A percentile compares a stretch with the other conserved stretches of the same genome.
phyloP scores from a whole-genome alignment of 2,888 invertebrate genomes.

The Therioaphis trifolii region DNA sequence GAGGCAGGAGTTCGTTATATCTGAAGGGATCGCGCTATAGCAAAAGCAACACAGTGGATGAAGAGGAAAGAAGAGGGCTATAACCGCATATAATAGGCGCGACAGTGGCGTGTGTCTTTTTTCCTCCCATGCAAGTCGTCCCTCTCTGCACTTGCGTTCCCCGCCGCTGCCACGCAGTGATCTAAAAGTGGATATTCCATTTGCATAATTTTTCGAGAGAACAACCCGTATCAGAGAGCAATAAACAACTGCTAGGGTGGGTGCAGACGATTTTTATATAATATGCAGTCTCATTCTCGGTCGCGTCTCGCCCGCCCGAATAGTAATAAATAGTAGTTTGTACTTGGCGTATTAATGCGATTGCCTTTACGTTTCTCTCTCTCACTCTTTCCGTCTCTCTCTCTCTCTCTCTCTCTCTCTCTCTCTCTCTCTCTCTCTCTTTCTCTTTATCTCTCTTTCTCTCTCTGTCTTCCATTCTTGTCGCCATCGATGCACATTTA shows the following conservation, averaged over 20 bases:
- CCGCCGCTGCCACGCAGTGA: not conserved
- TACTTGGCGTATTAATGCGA: conserved; percentile 63
- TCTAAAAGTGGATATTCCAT: conserved; percentile 58
- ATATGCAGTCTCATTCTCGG: conserved; percentile 54
- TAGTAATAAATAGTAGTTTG: conserved; percentile 62
- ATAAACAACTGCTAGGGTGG: conserved; percentile 50
- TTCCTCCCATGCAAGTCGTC: not conserved
- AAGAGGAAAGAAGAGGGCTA: not conserved
- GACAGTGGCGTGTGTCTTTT: not conserved
- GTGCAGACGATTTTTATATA: conserved; percentile 61
- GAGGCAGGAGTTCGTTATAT: not conserved
- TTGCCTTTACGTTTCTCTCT: conserved; percentile 41
- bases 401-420: not conserved
- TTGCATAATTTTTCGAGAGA: conserved; percentile 59
- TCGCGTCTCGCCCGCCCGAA: conserved; percentile 53
- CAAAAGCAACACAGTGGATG: not conserved
- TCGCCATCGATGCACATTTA: conserved; percentile 36
- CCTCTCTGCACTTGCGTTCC: not conserved
- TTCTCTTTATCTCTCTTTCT: conserved; percentile 2
- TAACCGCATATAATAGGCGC: conserved; percentile 12
- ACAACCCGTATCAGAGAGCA: conserved; percentile 54
- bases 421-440: not conserved
- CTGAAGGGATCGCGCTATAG: not conserved
- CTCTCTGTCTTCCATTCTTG: not conserved
- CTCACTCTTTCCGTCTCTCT: no score